Evolutionary conservation across 2,113 vertebrate genomes (phyloP), one percentile per base, ranked within the genome.

Genomic region (Acanthochromis polyacanthus): DNA sequence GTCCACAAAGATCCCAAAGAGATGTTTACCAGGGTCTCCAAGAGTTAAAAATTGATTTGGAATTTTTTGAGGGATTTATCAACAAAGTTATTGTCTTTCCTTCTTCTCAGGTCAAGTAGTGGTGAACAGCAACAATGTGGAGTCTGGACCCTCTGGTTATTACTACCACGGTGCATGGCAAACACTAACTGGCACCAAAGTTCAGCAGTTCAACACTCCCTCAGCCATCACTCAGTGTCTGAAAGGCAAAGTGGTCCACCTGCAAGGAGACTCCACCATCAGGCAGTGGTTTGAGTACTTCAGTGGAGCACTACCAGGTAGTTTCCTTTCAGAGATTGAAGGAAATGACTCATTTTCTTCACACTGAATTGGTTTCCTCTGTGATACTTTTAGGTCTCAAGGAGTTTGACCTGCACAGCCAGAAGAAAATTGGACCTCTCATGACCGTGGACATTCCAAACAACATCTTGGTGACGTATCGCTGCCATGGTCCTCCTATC

Each of bases 251-350:
- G 70, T 92, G 77, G 88, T 99, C 20, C 90, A 97, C 86, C 90
- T 99, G 73, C 96, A 95, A 82, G 97, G 97, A 86, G 97, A 99
- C 81, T 99, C 97, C 50, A 99, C 97, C 52, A 93, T 96, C 75
- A 95, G 97, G 56, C 97, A 99, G 63, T 99, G 96, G 96, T 99
- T 96, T 92, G 95, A 97, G 83, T 95, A 97, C 90, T 91, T 99
- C 72, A 96, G 88, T 1, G 16, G 80, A 1, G 88, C 92, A 84
- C 90, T 97, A 75, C 95, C 97, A 94, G 96, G 97, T 98, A 76
- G 55, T 48, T 68, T 5, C 55, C 40, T 2, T 2, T 40, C 19
- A 71, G 10, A 0, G 1, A 46, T 65, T 32, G 59, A 0, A 60
- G 25, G 0, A 2, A 60, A 0, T 20, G 0, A 23, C 65, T 0